Percentiles rank a stretch among this genome's conserved stretches.
Conservation (phyloP, 2,888 invertebrate species). For the Sussaba pulchella region DNA sequence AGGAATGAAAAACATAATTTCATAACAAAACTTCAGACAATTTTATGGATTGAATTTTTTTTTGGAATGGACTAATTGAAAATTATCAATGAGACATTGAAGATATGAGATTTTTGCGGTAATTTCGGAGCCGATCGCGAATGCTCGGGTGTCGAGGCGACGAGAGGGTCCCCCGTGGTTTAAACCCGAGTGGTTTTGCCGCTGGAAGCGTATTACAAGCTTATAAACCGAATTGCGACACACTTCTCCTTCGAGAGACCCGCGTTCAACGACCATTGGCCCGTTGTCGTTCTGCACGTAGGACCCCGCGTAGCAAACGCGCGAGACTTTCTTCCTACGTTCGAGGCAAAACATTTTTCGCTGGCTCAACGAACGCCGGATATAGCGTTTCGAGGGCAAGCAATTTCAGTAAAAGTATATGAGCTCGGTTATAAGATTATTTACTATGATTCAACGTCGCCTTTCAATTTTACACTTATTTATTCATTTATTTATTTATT, state of each 20-base stretch:
- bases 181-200: slow-evolving; percentile 1
- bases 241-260: slow-evolving; percentile 62
- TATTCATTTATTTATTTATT: not conserved
- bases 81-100: too few species aligned
- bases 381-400: slow-evolving; percentile 36
- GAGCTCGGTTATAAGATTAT: not conserved
- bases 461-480: not conserved
- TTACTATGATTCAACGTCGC: not conserved
- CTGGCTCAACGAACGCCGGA: slow-evolving; percentile 23
- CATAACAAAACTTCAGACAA: too few species aligned
- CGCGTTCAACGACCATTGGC: slow-evolving; percentile 70
- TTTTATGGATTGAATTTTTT: too few species aligned
- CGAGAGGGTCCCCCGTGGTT: slow-evolving; percentile 10
- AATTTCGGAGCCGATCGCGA: too few species aligned
- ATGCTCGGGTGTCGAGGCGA: not conserved
- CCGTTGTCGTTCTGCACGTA: slow-evolving; percentile 72
- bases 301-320: slow-evolving; percentile 44
- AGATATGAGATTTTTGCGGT: too few species aligned
- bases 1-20: too few species aligned
- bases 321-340: slow-evolving; percentile 70
- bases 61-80: too few species aligned
- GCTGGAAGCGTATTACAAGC: slow-evolving; percentile 18
- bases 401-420: not conserved
- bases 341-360: slow-evolving; percentile 18
- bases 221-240: slow-evolving; percentile 68